Percentiles rank a stretch among this genome's conserved stretches.
These are phyloP conservation scores for Phenganax marumi DNA, from an alignment of 92 coral and sea anemone species.

Conservation along the genomic window DNA sequence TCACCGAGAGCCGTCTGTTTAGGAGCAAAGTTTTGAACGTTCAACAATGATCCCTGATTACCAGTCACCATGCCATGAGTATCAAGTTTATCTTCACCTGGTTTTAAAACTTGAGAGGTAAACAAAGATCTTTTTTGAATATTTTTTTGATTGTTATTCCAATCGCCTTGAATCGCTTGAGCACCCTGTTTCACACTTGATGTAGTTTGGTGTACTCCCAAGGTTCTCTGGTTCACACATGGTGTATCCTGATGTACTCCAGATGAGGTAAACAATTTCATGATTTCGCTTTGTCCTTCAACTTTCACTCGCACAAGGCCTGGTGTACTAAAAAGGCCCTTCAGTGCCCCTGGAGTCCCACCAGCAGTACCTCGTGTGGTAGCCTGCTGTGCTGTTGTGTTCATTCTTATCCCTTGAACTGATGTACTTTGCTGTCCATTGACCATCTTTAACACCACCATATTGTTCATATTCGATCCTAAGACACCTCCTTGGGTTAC, in stretches of 20 bases:
- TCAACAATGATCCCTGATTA: neutral
- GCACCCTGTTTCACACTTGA: slow-evolving; percentile 4
- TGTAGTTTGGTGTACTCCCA: neutral
- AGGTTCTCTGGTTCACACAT: neutral
- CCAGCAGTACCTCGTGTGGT: neutral
- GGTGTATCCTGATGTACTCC: neutral
- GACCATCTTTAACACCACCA: neutral
- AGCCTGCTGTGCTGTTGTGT: neutral
- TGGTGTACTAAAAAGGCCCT: neutral
- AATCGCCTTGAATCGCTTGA: neutral
- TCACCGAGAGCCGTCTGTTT: neutral
- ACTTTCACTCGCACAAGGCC: neutral
- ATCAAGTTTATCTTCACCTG: neutral
- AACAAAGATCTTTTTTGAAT: slow-evolving; percentile 22
- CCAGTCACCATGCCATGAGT: neutral
- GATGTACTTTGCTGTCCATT: slow-evolving; percentile 2
- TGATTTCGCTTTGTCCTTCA: neutral
- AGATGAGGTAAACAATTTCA: neutral
- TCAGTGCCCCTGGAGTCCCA: neutral
- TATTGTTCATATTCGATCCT: neutral
- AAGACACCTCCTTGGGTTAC: neutral
- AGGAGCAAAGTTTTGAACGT: neutral
- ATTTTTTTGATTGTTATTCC: neutral
- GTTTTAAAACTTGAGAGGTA: neutral
- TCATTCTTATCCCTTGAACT: slow-evolving; percentile 1